Evolutionary conservation across 2,797 vertebrate species (phyloP).

Genomic region (Cephalopachus bancanus): DNA sequence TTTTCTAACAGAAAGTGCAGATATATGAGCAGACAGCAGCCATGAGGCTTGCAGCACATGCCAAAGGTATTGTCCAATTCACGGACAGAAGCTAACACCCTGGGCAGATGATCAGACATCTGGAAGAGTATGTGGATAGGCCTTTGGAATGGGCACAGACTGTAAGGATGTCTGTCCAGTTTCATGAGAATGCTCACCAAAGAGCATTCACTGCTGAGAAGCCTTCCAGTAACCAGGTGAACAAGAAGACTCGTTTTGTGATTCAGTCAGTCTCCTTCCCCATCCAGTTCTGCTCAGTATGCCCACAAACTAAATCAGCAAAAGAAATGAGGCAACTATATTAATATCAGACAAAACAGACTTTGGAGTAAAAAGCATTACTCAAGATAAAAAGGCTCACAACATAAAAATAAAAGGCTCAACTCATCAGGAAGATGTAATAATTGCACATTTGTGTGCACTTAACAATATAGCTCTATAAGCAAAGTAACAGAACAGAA

Average conservation of each 20-base stretch:
- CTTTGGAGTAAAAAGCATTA: background rate
- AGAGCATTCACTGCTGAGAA: background rate
- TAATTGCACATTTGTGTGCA: background rate
- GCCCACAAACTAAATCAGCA: slow-evolving; percentile 19
- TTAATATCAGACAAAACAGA: slow-evolving; percentile 26
- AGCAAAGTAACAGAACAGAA: slow-evolving; percentile 32
- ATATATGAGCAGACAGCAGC: background rate
- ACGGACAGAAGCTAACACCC: background rate
- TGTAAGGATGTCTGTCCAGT: background rate
- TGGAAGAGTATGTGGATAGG: background rate
- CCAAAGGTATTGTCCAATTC: background rate
- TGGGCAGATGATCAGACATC: background rate
- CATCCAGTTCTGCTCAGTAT: background rate
- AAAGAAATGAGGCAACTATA: slow-evolving; percentile 24
- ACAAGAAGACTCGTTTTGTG: slow-evolving; percentile 25
- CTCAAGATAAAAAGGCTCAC: background rate
- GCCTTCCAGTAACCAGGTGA: background rate
- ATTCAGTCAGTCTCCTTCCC: background rate
- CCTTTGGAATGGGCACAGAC: background rate
- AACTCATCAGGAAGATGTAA: slow-evolving; percentile 27
- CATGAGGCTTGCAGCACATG: background rate
- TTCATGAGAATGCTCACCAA: background rate
- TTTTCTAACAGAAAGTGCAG: background rate
- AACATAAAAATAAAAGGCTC: slow-evolving; percentile 40
- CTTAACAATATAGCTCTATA: background rate